Base-by-base conservation (phyloP, 37 sponge, comb jelly and placozoan genomes). In the Ephydatia muelleri region DNA sequence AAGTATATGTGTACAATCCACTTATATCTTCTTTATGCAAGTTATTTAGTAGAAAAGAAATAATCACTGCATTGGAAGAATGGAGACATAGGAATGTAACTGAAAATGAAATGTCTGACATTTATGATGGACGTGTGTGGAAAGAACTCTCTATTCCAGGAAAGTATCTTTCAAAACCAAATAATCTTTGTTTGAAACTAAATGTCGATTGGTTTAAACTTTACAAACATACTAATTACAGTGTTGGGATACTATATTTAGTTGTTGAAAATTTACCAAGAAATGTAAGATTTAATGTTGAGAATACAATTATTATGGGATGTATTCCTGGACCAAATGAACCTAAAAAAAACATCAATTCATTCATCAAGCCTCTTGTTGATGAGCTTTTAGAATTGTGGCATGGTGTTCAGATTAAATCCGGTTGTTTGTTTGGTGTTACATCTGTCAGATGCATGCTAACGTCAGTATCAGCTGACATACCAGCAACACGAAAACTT, bases 181-280 rank as follows among this genome's bases (percentile, higher is more conserved):
- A 31, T 38, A 73, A 83, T 49, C 57, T 69, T n/a, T 27, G 14
- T 36, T 75, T 86, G 21, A 35, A 23, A 8, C 34, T 86, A 0
- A 86, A 79, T 22, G 65, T 79, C 49, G 86, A 86, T 43, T 88
- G 83, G 77, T 88, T 88, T 78, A 48, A 82, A 34, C 88, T 82
- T 23, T 88, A 43, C 57, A 23, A 77, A 40, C 77, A 77, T 38
- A 70, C 78, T 39, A 28, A 30, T 14, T 49, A 86, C 48, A 71
- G 80, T 34, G 67, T 33, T 47, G 86, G 86, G 28, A 80, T 36
- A 25, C 22, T 79, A 8, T 86, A 86, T 65, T 30, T 86, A 25
- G 23, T 73, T 30, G 28, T 86, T 21, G 3, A 65, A 36, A 86
- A 86, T 48, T 39, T 86, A 30, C 88, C 88, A 19, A 19, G 85